Evolutionary conservation across 2,888 invertebrate genomes (phyloP).

Genomic region (Allacma fusca): DNA sequence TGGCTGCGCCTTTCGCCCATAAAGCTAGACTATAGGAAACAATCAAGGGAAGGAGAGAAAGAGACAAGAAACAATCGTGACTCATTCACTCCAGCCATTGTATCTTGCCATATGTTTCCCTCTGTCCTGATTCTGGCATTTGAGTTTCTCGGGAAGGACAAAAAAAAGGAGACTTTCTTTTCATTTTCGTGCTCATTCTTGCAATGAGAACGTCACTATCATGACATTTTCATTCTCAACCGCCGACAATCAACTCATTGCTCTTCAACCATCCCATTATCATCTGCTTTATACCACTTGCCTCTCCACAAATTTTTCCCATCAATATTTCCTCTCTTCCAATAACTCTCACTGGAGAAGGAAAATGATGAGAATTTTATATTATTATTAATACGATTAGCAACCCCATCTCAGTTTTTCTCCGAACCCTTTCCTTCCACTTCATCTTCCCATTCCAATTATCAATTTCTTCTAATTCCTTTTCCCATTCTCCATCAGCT

Average conservation of each 20-base stretch:
- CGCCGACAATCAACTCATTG: constrained; percentile 28
- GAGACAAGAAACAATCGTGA: constrained; percentile 38
- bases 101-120: constrained; percentile 5
- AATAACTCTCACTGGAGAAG: background rate
- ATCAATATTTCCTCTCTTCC: constrained; percentile 21
- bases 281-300: constrained; percentile 23
- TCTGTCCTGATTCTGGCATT: constrained; percentile 38
- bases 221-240: constrained; percentile 42
- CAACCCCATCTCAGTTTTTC: background rate
- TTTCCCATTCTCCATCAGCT: background rate
- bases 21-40: background rate
- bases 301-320: background rate
- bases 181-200: constrained; percentile 33
- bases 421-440: background rate
- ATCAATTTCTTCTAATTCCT: constrained; percentile 12
- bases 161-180: constrained; percentile 36
- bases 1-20: background rate
- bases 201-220: constrained; percentile 34
- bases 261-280: constrained; percentile 24
- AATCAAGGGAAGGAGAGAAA: constrained; percentile 40
- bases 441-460: background rate
- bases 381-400: constrained; percentile 19
- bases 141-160: constrained; percentile 40
- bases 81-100: constrained; percentile 29
- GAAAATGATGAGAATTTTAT: background rate